phyloP scores from a whole-genome alignment of 2,888 invertebrate species.

The Epirrita christyi region DNA sequence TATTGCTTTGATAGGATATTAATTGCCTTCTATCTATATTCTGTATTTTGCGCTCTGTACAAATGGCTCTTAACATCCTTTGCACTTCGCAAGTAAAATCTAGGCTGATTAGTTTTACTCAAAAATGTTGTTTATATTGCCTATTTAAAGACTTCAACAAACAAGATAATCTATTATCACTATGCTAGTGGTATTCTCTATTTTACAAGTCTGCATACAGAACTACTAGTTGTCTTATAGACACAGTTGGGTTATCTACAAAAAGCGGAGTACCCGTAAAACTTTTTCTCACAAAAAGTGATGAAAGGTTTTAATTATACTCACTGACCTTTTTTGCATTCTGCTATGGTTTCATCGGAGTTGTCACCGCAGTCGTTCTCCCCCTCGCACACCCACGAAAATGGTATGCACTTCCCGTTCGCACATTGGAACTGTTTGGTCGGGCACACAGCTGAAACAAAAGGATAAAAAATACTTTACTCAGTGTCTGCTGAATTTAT shows the following conservation, averaged over 20 bases:
- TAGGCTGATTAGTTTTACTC: too few species aligned
- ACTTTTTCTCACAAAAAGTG: slow-evolving; percentile 11
- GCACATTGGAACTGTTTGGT: slow-evolving; percentile 90
- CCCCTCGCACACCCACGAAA: slow-evolving; percentile 91
- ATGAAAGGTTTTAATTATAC: slow-evolving; percentile 20
- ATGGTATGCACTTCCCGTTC: slow-evolving; percentile 90
- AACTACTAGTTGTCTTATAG: too few species aligned
- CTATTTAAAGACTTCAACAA: too few species aligned
- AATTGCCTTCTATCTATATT: slow-evolving; percentile 15
- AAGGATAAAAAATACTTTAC: slow-evolving; percentile 22
- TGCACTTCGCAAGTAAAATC: neutral
- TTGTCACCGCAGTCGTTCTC: slow-evolving; percentile 92
- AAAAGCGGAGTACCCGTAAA: too few species aligned
- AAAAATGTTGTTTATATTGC: too few species aligned
- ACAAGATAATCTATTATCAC: too few species aligned
- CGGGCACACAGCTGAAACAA: slow-evolving; percentile 82
- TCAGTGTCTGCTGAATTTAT: slow-evolving; percentile 3
- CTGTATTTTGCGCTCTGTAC: slow-evolving; percentile 1
- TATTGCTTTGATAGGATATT: slow-evolving; percentile 29
- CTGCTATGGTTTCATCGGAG: slow-evolving; percentile 90
- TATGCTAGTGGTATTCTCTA: too few species aligned
- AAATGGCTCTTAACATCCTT: slow-evolving; percentile 2
- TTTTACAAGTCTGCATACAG: too few species aligned
- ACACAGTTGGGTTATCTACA: too few species aligned
- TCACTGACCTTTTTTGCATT: slow-evolving; percentile 84